Evolutionary conservation across 53 echinoderm and acorn worm genomes (phyloP).

Genomic region (Henricia sp.): DNA sequence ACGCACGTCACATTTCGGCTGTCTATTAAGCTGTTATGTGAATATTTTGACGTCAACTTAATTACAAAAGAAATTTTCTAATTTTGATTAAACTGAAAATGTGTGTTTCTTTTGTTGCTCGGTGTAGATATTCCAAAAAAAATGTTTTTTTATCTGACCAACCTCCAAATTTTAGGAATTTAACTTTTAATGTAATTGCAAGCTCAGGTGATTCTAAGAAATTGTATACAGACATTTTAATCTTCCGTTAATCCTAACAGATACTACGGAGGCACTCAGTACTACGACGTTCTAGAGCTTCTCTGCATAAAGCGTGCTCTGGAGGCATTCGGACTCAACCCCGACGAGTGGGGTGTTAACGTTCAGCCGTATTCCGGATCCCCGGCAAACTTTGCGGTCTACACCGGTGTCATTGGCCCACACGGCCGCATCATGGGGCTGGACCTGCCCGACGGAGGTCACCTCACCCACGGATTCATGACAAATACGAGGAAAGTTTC

Average conservation of each 20-base stretch:
- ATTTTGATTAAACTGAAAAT: background rate
- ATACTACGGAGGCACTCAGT: conserved; percentile 93
- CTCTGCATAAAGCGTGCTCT: conserved; percentile 84
- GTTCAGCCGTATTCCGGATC: conserved; percentile 99
- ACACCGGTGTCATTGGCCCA: conserved; percentile 83
- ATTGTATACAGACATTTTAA: too few relatives aligned
- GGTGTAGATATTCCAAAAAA: too few relatives aligned
- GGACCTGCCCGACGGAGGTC: conserved; percentile 94
- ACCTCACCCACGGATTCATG: conserved; percentile 97
- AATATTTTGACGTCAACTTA: too few relatives aligned
- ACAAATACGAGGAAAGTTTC: conserved; percentile 95
- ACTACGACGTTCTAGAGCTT: conserved; percentile 82
- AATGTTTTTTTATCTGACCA: too few relatives aligned
- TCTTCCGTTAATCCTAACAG: conserved; percentile 28
- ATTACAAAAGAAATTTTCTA: too few relatives aligned
- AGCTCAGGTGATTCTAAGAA: too few relatives aligned
- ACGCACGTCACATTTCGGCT: too few relatives aligned
- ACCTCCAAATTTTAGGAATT: too few relatives aligned
- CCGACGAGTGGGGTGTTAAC: conserved; percentile 96
- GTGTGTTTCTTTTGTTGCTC: too few relatives aligned
- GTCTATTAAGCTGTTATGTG: too few relatives aligned
- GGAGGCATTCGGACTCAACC: conserved; percentile 74
- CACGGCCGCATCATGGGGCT: conserved; percentile 99
- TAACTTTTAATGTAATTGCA: too few relatives aligned
- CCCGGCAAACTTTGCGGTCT: conserved; percentile 97